Conservation (phyloP, 2,888 invertebrate species). For the Acheta domesticus region DNA sequence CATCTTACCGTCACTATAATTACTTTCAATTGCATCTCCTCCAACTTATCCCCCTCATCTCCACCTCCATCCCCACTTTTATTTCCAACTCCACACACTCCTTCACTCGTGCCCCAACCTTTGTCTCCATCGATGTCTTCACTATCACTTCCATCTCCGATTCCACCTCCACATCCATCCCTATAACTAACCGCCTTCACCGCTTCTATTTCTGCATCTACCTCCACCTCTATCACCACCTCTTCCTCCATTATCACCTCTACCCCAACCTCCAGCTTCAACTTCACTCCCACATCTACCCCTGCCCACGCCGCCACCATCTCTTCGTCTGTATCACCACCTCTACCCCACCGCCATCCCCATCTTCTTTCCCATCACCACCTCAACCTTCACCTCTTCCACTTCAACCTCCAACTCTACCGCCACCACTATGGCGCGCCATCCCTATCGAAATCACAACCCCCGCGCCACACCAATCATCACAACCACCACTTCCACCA, state of each 20-base stretch:
- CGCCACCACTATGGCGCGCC: background rate
- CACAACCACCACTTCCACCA: background rate
- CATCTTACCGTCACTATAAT: no score
- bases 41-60: background rate
- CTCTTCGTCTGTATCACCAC: background rate
- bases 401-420: background rate
- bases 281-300: background rate
- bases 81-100: constrained; percentile 11
- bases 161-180: background rate
- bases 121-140: background rate
- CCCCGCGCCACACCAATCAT: background rate
- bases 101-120: background rate
- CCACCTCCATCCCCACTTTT: background rate
- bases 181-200: no score
- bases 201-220: no score
- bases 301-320: no score
- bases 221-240: background rate
- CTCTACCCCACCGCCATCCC: background rate
- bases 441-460: background rate
- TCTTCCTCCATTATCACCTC: no score
- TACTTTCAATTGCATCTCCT: no score
- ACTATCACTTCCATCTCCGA: background rate
- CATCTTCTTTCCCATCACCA: background rate
- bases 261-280: background rate
- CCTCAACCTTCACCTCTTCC: background rate